These are phyloP conservation scores for Acanthopleura granulata DNA, from an alignment of 2,888 invertebrate species.

Conservation along the genomic window DNA sequence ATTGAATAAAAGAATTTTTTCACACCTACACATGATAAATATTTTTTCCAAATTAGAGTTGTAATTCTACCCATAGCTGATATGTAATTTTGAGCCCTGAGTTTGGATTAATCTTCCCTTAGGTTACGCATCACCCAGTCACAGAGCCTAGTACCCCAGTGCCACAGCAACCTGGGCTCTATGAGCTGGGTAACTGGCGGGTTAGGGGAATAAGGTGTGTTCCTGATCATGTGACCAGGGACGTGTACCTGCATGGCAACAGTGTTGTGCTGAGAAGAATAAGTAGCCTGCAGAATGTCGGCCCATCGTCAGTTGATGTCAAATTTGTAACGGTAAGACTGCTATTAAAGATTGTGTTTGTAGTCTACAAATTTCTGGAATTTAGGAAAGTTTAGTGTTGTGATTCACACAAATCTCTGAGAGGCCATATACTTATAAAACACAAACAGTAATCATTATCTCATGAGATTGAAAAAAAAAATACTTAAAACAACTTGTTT, in stretches of 20 bases:
- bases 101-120: background rate
- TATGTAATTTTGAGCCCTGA: conserved; percentile 16
- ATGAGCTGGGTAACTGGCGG: conserved; percentile 27
- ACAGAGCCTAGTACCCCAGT: conserved; percentile 22
- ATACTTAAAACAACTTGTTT: too few species aligned
- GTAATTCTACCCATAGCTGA: too few species aligned
- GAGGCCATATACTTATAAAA: too few species aligned
- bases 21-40: too few species aligned
- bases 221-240: background rate
- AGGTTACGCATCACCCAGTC: conserved; percentile 12
- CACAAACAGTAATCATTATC: too few species aligned
- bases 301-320: background rate
- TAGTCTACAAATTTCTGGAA: too few species aligned
- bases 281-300: background rate
- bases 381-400: too few species aligned
- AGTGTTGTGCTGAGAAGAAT: background rate
- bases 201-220: conserved; percentile 30
- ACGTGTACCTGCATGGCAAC: background rate
- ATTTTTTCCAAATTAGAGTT: too few species aligned
- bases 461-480: too few species aligned
- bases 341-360: background rate
- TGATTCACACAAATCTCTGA: too few species aligned
- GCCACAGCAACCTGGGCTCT: conserved; percentile 24
- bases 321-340: background rate
- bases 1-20: too few species aligned